Base-by-base conservation (phyloP, 2,888 invertebrate species). In the Tachina lurida region DNA sequence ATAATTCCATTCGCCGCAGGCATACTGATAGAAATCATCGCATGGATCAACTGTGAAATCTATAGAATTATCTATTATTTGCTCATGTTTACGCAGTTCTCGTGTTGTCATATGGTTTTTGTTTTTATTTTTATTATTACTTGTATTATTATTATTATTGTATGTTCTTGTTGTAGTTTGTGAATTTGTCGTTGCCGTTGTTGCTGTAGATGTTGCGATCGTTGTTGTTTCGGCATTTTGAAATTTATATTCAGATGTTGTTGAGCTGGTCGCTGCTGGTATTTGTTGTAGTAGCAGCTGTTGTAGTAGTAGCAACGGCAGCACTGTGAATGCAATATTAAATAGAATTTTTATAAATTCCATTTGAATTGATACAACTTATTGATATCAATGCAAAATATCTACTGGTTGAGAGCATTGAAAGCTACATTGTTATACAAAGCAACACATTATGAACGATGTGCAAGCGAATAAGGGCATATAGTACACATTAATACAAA, bases 321-420 rank as follows among this genome's bases (percentile, higher is more conserved):
- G 77, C 77, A 84, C 83, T 73, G 73, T 73, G 73, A 84, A 84
- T 84, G 83, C 83, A 84, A 77, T 84, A 84, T 84, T 84, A 84
- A 84, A 84, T 84, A 84, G 77, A 84, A 84, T 84, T 84, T 84
- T 84, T 84, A 78, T 84, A 84, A 84, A 78, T 67, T 84, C 71
- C 83, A 84, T 84, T 84, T 84, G 83, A 84, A 84, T 84, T 84
- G 83, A 84, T 84, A 86, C 86, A 86, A 86, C 86, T 71, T 83
- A 76, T 80, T 80, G 83, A 76, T 83, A 75, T 76, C 86, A 76
- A 79, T 86, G 86, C 83, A 86, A 83, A 80, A 86, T 80, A 83
- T 67, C 75, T 78, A 86, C 86, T 86, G 86, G 70, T 76, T 86
- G 80, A 84, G 70, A 84, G 83, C 83, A 84, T 84, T 78, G 77